phyloP scores from a whole-genome alignment of 2,113 vertebrate species.

The Girardinichthys multiradiatus region DNA sequence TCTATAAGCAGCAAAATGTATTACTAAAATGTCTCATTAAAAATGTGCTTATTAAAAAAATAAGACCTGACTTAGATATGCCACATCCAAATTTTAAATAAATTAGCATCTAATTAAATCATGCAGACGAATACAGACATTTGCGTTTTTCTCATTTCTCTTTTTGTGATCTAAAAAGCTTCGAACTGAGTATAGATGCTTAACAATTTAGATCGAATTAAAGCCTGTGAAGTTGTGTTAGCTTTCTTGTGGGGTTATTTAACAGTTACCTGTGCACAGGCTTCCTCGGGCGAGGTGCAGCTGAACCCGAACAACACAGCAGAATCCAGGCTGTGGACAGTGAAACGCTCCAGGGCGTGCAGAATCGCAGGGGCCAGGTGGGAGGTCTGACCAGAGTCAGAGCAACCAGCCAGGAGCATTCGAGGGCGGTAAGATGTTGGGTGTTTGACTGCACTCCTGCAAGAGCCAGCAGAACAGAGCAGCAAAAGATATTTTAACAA shows the following conservation, averaged over 20 bases:
- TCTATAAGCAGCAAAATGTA: too few species aligned
- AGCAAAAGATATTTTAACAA: neutral
- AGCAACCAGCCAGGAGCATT: slow-evolving; percentile 84
- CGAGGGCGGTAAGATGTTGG: slow-evolving; percentile 88
- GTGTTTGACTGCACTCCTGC: slow-evolving; percentile 71
- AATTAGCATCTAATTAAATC: neutral
- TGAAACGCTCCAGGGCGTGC: slow-evolving; percentile 87
- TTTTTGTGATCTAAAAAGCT: neutral
- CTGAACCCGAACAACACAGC: slow-evolving; percentile 84
- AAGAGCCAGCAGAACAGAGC: neutral
- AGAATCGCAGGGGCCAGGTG: slow-evolving; percentile 91
- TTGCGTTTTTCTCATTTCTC: too few species aligned
- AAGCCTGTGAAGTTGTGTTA: neutral
- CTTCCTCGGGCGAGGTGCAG: slow-evolving; percentile 84
- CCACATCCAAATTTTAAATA: neutral
- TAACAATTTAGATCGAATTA: neutral
- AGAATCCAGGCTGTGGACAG: slow-evolving; percentile 86
- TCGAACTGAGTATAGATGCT: neutral
- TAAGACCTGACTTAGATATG: neutral
- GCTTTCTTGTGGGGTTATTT: neutral
- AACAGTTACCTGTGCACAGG: slow-evolving; percentile 84
- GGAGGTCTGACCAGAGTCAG: slow-evolving; percentile 86
- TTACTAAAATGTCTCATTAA: too few species aligned
- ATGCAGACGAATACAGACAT: neutral
- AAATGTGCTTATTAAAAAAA: neutral